Evolutionary conservation across 2,888 invertebrate genomes (phyloP).

Genomic region (Drosophila aldrichi): DNA sequence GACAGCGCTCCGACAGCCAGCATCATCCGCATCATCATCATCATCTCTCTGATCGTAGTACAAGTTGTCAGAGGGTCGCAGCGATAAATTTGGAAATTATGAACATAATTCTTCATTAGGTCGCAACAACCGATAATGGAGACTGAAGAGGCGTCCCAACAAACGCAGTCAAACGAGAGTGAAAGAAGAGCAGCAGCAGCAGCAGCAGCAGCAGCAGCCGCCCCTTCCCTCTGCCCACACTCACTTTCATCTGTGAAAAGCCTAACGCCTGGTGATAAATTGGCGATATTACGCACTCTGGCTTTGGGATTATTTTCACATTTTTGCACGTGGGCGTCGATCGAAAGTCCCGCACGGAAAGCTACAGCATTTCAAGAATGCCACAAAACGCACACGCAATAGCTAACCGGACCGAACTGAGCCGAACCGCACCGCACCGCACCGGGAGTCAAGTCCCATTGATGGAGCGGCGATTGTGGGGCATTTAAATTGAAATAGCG

Average conservation of each 20-base stretch:
- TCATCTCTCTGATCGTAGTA: constrained; percentile 31
- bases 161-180: constrained; percentile 42
- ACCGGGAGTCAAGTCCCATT: constrained; percentile 42
- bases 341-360: constrained; percentile 29
- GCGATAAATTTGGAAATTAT: constrained; percentile 80
- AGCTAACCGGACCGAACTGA: constrained; percentile 29
- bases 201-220: background rate
- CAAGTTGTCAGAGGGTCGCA: constrained; percentile 57
- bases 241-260: no score
- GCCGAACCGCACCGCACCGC: constrained; percentile 22
- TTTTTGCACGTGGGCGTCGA: constrained; percentile 71
- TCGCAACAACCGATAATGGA: constrained; percentile 71
- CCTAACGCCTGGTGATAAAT: constrained; percentile 71
- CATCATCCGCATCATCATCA: constrained; percentile 63
- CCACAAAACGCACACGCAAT: constrained; percentile 48
- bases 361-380: constrained; percentile 61
- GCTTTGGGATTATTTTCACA: constrained; percentile 60
- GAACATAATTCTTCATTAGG: constrained; percentile 82
- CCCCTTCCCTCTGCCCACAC: no score
- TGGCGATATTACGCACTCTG: constrained; percentile 77
- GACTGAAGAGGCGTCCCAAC: constrained; percentile 49
- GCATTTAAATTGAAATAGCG: constrained; percentile 80
- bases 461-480: constrained; percentile 63
- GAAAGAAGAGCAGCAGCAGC: constrained; percentile 21
- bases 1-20: constrained; percentile 55